These are phyloP conservation scores for Vireo griseus DNA, from an alignment of 2,797 vertebrate species.

Conservation along the genomic window DNA sequence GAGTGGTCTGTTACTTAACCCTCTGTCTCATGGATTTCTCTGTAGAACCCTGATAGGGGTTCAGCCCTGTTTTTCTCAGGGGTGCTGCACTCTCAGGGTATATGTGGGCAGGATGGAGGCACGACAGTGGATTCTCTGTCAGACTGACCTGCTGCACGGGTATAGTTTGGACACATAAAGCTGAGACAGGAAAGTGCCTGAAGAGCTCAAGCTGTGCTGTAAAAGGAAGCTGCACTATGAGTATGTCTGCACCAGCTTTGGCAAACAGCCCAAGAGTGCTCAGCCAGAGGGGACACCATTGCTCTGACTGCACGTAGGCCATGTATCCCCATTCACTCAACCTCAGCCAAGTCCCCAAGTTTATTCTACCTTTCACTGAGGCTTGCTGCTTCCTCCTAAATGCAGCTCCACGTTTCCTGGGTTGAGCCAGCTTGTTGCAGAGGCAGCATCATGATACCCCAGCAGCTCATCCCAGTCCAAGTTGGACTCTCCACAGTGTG, in stretches of 20 bases:
- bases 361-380: background rate
- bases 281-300: background rate
- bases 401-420: background rate
- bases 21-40: background rate
- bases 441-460: background rate
- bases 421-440: background rate
- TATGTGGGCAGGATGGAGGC: background rate
- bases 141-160: background rate
- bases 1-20: background rate
- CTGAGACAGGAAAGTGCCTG: background rate
- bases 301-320: background rate
- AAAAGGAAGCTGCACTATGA: background rate
- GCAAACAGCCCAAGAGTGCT: background rate
- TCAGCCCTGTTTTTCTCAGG: background rate
- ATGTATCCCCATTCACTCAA: background rate
- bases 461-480: background rate
- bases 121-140: background rate
- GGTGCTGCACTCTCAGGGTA: background rate
- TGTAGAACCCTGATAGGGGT: background rate
- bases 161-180: background rate
- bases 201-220: background rate
- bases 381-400: background rate
- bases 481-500: background rate
- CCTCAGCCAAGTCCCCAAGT: fast-evolving
- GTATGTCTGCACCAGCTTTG: background rate